Percentiles rank a stretch among this genome's conserved stretches.
These are phyloP conservation scores for Formica selysi DNA, from an alignment of 1,140 invertebrate species.

Conservation along the genomic window DNA sequence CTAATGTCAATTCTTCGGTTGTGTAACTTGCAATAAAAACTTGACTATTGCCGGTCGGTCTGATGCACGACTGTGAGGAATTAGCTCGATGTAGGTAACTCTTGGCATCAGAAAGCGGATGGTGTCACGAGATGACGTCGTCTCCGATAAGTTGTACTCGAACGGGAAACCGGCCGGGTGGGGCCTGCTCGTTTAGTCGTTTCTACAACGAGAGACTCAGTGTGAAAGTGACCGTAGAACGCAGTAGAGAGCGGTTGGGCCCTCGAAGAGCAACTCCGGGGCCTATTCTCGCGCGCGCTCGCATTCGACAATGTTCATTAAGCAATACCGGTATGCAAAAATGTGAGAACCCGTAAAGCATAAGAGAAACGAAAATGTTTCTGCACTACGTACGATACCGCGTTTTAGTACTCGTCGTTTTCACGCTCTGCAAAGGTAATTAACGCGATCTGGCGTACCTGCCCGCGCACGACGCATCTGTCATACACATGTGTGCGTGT, in stretches of 20 bases:
- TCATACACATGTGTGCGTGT: background rate
- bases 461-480: background rate
- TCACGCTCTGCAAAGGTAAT: conserved; percentile 63
- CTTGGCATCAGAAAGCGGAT: conserved; percentile 25
- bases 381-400: background rate
- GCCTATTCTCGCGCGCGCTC: background rate
- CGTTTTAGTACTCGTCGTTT: background rate
- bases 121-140: conserved; percentile 63
- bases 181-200: conserved; percentile 55
- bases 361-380: conserved; percentile 46
- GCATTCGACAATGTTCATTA: background rate
- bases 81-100: background rate
- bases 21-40: conserved; percentile 7
- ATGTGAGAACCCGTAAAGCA: conserved; percentile 34
- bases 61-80: background rate
- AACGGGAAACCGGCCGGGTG: conserved; percentile 54
- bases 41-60: background rate
- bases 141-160: conserved; percentile 60
- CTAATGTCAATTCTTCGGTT: background rate
- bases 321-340: background rate
- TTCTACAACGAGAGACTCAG: conserved; percentile 34
- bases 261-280: background rate
- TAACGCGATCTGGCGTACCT: background rate
- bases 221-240: conserved; percentile 59
- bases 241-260: conserved; percentile 10